These are phyloP conservation scores for Trichosurus vulpecula DNA, from an alignment of 2,797 vertebrate genomes.

Conservation along the genomic window DNA sequence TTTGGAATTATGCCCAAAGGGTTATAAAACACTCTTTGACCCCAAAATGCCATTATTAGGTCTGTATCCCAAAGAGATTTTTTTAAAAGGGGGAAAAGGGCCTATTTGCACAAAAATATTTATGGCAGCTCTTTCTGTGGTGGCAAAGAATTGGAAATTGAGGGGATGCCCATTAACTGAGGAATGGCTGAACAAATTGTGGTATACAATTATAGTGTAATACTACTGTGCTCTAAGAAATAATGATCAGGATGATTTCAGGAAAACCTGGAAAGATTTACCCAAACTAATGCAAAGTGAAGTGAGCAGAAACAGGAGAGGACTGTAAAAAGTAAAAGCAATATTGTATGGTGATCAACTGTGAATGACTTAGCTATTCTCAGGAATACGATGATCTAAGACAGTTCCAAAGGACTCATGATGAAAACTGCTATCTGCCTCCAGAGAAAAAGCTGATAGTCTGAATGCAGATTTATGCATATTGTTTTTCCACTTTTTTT, in stretches of 20 bases:
- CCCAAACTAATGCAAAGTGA: neutral
- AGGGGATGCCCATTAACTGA: too few species aligned
- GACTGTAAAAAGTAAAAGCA: neutral
- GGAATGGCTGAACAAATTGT: too few species aligned
- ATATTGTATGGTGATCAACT: neutral
- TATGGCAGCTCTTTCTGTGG: too few species aligned
- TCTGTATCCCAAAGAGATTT: neutral
- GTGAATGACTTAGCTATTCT: neutral
- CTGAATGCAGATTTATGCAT: neutral
- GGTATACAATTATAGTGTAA: too few species aligned
- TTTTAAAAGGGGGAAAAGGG: neutral
- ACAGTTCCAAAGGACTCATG: neutral
- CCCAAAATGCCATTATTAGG: neutral
- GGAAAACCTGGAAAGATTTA: too few species aligned
- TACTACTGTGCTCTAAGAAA: too few species aligned
- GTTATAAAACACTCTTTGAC: too few species aligned
- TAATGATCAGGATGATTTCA: too few species aligned
- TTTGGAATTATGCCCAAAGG: neutral
- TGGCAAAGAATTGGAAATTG: too few species aligned
- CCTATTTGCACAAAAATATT: too few species aligned
- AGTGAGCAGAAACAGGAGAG: neutral
- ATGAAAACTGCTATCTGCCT: neutral
- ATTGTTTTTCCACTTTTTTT: neutral
- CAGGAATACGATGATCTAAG: neutral
- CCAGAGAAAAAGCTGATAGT: neutral